Conservation (phyloP, 2,797 vertebrate species). For the Chloroceryle inda region DNA sequence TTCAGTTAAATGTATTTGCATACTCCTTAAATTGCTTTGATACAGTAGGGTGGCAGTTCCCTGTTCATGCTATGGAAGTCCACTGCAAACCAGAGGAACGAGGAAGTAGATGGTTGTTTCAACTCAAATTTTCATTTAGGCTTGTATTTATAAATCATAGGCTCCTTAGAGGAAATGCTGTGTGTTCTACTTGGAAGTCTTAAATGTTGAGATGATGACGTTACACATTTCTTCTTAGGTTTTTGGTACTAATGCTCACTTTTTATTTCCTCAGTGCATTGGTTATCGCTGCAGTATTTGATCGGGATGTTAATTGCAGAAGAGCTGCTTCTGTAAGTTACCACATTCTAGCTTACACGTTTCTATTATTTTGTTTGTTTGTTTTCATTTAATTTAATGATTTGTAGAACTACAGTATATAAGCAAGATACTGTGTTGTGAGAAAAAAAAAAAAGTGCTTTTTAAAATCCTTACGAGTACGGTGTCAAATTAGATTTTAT, state of each 20-base stretch:
- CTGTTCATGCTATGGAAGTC: background rate
- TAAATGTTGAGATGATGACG: background rate
- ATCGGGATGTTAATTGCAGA: slow-evolving; percentile 92
- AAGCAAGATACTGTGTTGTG: background rate
- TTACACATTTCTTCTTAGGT: background rate
- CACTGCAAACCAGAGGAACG: background rate
- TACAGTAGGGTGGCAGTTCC: background rate
- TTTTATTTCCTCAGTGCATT: slow-evolving; percentile 83
- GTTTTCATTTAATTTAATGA: background rate
- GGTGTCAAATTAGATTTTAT: background rate
- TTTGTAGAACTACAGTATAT: background rate
- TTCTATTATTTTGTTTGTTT: background rate
- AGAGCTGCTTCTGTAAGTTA: slow-evolving; percentile 94
- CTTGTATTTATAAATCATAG: background rate
- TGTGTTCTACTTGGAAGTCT: background rate
- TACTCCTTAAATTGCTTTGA: background rate
- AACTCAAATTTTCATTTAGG: background rate
- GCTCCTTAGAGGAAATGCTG: background rate
- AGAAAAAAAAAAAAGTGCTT: background rate
- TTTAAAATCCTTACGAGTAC: background rate
- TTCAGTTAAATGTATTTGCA: background rate
- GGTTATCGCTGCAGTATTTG: slow-evolving; percentile 91
- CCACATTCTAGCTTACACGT: background rate
- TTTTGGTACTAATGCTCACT: background rate
- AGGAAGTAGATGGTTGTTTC: background rate